Conservation (phyloP, 2,888 invertebrate genomes). For the Bombylius discolor region DNA sequence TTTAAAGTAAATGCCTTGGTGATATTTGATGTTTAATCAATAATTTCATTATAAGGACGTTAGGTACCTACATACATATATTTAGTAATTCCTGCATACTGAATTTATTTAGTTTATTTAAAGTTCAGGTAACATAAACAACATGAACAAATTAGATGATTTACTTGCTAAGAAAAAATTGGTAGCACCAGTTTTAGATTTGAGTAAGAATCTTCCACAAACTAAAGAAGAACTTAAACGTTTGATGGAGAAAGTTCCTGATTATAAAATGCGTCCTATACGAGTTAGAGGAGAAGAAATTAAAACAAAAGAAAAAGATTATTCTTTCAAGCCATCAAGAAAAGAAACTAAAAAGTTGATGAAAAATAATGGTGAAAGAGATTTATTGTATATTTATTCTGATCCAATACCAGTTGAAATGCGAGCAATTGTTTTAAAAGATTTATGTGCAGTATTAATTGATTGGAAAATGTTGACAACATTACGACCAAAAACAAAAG, state of each 20-base stretch:
- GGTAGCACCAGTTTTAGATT: slow-evolving; percentile 67
- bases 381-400: slow-evolving; percentile 37
- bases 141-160: slow-evolving; percentile 62
- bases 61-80: too few relatives aligned
- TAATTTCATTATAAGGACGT: too few relatives aligned
- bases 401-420: slow-evolving; percentile 77
- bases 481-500: slow-evolving; percentile 66
- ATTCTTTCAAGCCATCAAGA: slow-evolving; percentile 59
- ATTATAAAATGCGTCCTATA: slow-evolving; percentile 78
- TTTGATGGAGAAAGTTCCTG: slow-evolving; percentile 74
- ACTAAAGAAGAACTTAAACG: slow-evolving; percentile 72
- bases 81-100: too few relatives aligned
- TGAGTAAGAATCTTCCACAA: slow-evolving; percentile 64
- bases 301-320: slow-evolving; percentile 60
- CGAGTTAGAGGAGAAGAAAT: slow-evolving; percentile 69
- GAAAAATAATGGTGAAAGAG: slow-evolving; percentile 30
- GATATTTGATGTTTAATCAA: too few relatives aligned
- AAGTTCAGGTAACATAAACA: neutral
- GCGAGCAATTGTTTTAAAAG: slow-evolving; percentile 41
- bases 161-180: slow-evolving; percentile 75
- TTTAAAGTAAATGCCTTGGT: too few relatives aligned
- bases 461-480: slow-evolving; percentile 90
- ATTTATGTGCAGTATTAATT: slow-evolving; percentile 71
- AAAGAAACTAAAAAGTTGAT: slow-evolving; percentile 49
- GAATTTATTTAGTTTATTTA: too few relatives aligned